Conservation (phyloP, 2,888 invertebrate genomes). For the Ecliptopera silaceata region DNA sequence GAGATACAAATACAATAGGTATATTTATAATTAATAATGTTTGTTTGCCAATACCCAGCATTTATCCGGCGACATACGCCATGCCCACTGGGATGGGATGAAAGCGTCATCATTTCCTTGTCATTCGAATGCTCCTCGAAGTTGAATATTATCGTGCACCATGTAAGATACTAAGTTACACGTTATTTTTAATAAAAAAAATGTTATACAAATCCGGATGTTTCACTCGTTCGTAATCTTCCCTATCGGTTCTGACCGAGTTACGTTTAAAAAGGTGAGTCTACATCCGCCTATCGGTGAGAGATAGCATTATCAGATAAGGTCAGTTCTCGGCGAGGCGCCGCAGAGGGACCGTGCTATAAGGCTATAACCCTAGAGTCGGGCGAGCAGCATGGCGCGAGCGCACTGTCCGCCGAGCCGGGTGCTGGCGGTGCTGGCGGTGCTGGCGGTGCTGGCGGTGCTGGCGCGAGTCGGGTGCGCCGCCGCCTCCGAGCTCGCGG, state of each 20-base stretch:
- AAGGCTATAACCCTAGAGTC: too few species aligned
- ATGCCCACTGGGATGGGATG: too few species aligned
- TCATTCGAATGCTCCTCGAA: neutral
- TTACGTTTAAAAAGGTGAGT: neutral
- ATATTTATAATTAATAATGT: too few species aligned
- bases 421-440: conserved; percentile 16
- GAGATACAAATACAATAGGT: too few species aligned
- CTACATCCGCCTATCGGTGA: neutral
- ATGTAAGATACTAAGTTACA: conserved; percentile 30
- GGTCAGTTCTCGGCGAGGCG: neutral
- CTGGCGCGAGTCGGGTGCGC: conserved; percentile 4
- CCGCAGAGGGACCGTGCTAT: too few species aligned
- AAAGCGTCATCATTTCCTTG: neutral
- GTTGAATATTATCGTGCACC: conserved; percentile 11
- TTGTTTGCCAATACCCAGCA: too few species aligned
- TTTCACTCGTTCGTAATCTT: conserved; percentile 22
- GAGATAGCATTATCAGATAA: conserved; percentile 25
- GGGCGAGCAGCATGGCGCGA: too few species aligned
- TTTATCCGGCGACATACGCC: too few species aligned
- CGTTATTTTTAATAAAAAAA: conserved; percentile 29
- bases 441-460: conserved; percentile 25
- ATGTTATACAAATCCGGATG: neutral
- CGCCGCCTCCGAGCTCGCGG: conserved; percentile 17
- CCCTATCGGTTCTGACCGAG: neutral
- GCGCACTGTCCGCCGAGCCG: neutral